Evolutionary conservation across 2,888 invertebrate genomes (phyloP).

Genomic region (Aphidoletes aphidimyza): DNA sequence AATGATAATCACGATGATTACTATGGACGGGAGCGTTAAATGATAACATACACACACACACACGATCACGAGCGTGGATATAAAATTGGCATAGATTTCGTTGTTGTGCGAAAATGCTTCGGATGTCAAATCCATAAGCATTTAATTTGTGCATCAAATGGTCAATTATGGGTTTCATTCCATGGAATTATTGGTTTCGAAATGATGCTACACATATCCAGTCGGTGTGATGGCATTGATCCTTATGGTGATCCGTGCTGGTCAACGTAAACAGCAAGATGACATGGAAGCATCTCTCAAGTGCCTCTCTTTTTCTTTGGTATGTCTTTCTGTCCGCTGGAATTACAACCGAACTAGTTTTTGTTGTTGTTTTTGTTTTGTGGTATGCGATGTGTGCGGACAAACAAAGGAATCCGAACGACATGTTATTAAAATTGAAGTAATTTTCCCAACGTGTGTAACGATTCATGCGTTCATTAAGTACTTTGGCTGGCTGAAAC

Average conservation of each 20-base stretch:
- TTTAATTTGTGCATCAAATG: constrained; percentile 34
- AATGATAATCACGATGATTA: constrained; percentile 46
- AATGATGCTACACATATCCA: neutral
- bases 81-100: constrained; percentile 23
- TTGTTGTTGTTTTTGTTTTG: neutral
- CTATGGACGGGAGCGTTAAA: constrained; percentile 36
- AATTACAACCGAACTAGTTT: constrained; percentile 34
- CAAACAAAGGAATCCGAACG: constrained; percentile 37
- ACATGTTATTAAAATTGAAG: constrained; percentile 51
- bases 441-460: constrained; percentile 44
- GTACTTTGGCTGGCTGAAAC: neutral
- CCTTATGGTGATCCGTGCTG: neutral
- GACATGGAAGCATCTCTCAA: constrained; percentile 8
- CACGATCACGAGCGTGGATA: neutral
- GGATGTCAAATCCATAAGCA: constrained; percentile 48
- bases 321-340: neutral
- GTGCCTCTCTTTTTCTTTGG: neutral
- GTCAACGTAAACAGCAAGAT: constrained; percentile 37
- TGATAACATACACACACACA: too few species aligned
- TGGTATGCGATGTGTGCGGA: constrained; percentile 29
- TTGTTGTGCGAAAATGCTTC: neutral
- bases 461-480: constrained; percentile 23
- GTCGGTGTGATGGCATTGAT: neutral
- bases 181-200: constrained; percentile 35
- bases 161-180: constrained; percentile 48